Conservation (phyloP, 2,113 vertebrate genomes). For the Vulpes lagopus region DNA sequence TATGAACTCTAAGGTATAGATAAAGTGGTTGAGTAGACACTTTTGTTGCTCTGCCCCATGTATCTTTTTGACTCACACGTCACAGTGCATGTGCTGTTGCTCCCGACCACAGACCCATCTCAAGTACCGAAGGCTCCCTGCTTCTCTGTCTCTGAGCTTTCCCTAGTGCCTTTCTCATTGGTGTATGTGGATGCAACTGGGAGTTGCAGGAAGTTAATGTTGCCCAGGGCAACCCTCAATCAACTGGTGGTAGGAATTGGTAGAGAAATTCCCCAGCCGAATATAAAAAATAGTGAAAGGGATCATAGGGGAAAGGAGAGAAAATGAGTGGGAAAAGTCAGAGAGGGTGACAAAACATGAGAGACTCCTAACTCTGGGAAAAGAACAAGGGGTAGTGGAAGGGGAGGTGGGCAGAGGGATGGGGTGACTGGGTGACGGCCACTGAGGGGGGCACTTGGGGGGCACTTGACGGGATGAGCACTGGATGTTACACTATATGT, state of each 20-base stretch:
- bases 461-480: too few relatives aligned
- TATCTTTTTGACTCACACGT: neutral
- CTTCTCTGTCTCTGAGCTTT: neutral
- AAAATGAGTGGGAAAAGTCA: too few relatives aligned
- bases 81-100: neutral
- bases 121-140: neutral
- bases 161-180: neutral
- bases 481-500: too few relatives aligned
- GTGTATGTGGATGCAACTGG: neutral
- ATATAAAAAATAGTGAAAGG: too few relatives aligned
- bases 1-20: neutral
- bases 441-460: too few relatives aligned
- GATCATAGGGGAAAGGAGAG: too few relatives aligned
- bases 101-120: neutral
- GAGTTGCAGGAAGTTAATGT: neutral
- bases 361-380: too few relatives aligned
- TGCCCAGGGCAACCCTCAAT: neutral
- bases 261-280: neutral
- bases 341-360: too few relatives aligned
- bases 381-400: too few relatives aligned
- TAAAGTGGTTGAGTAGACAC: neutral
- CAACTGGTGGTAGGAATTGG: neutral
- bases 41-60: neutral
- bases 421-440: too few relatives aligned
- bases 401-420: too few relatives aligned